phyloP scores from a whole-genome alignment of 1,140 invertebrate species.

The Drosophila sp. region DNA sequence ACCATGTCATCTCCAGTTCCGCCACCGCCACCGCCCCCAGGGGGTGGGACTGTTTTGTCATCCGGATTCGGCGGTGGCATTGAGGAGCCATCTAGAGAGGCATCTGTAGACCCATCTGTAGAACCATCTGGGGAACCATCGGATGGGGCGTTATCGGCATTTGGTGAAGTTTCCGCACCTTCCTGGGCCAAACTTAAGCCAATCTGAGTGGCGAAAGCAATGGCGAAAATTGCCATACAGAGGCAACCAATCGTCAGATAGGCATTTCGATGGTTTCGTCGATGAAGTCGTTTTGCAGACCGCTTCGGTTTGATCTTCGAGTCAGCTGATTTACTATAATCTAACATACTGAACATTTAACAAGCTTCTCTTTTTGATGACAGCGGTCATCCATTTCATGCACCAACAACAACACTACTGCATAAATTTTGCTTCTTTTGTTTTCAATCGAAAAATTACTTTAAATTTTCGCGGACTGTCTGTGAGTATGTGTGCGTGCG shows the following conservation, averaged over 20 bases:
- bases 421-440: background rate
- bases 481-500: background rate
- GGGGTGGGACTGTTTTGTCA: too few species aligned
- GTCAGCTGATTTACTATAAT: background rate
- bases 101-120: too few species aligned
- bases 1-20: background rate
- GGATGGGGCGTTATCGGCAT: too few species aligned
- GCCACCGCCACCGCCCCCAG: background rate
- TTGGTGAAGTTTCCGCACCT: too few species aligned
- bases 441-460: background rate
- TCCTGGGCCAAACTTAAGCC: slow-evolving; percentile 21
- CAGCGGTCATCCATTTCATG: slow-evolving; percentile 3
- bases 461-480: background rate
- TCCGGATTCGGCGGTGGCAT: too few species aligned
- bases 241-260: slow-evolving; percentile 53
- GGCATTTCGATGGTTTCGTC: slow-evolving; percentile 26
- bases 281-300: background rate
- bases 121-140: too few species aligned
- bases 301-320: slow-evolving; percentile 1
- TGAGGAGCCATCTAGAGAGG: too few species aligned
- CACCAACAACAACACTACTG: background rate
- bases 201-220: slow-evolving; percentile 53
- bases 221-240: slow-evolving; percentile 50
- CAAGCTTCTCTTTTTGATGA: background rate
- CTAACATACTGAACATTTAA: slow-evolving; percentile 7